phyloP scores from a whole-genome alignment of 2,888 invertebrate genomes.

The Pyralis farinalis region DNA sequence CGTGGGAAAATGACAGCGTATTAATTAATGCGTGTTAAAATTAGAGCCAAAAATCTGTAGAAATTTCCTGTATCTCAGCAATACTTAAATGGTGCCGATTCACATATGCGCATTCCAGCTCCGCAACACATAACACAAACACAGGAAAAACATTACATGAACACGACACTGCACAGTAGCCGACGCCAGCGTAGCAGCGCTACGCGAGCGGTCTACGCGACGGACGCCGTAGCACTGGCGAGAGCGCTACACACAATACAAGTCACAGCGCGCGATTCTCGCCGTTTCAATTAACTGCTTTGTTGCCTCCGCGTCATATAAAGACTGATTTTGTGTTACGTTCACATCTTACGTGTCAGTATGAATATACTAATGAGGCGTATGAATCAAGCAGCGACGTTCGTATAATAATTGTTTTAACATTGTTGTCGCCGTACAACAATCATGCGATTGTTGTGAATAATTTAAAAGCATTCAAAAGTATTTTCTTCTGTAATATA shows the following conservation, averaged over 20 bases:
- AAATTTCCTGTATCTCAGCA: background rate
- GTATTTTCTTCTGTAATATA: too few relatives aligned
- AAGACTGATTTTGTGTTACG: conserved; percentile 7
- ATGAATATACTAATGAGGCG: background rate
- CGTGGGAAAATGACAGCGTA: background rate
- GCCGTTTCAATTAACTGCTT: conserved; percentile 73
- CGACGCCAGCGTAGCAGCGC: conserved; percentile 51
- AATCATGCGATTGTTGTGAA: too few relatives aligned
- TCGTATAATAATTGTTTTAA: too few relatives aligned
- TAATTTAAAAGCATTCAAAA: too few relatives aligned
- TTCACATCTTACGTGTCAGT: background rate
- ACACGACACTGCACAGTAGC: conserved; percentile 43
- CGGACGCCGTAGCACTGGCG: conserved; percentile 73
- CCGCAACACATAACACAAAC: conserved; percentile 30
- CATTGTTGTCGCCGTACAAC: too few relatives aligned
- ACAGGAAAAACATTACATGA: conserved; percentile 22
- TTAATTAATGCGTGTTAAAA: background rate
- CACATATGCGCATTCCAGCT: conserved; percentile 47
- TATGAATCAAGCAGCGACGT: too few relatives aligned
- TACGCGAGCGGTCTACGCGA: conserved; percentile 67
- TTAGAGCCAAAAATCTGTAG: too few relatives aligned
- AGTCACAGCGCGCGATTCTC: conserved; percentile 38
- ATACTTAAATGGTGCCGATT: conserved; percentile 8
- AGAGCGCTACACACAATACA: conserved; percentile 37
- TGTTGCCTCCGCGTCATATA: conserved; percentile 59